Conservation (phyloP, 2,888 invertebrate genomes). For the Agrochola lychnidis region DNA sequence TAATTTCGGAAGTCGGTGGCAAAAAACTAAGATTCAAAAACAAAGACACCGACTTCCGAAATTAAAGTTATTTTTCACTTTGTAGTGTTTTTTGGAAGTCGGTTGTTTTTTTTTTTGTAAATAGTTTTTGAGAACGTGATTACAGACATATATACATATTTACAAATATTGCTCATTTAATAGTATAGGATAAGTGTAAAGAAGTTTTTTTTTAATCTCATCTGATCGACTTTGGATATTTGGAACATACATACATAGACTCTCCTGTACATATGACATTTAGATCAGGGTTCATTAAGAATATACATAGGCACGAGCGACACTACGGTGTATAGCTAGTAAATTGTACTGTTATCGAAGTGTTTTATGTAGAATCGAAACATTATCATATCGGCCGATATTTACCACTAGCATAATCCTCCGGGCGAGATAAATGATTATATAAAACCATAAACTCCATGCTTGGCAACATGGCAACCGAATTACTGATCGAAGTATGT, state of each 20-base stretch:
- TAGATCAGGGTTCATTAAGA: not conserved
- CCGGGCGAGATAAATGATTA: slow-evolving; percentile 14
- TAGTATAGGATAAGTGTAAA: not conserved
- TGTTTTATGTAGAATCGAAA: not conserved
- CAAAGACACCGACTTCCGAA: no score
- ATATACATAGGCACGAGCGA: not conserved
- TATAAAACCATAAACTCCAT: not conserved
- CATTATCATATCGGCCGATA: slow-evolving; percentile 22
- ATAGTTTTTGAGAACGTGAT: no score
- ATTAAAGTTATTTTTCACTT: no score
- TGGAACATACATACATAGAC: not conserved
- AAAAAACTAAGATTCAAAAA: no score
- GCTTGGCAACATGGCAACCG: slow-evolving; percentile 1
- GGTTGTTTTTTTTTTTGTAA: no score
- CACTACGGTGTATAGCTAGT: not conserved
- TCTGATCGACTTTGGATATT: not conserved
- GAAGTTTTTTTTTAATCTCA: not conserved
- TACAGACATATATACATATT: no score
- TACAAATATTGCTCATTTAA: no score
- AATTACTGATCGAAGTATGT: slow-evolving; percentile 9
- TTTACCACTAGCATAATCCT: slow-evolving; percentile 35
- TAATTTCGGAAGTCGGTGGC: no score
- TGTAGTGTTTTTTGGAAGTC: no score
- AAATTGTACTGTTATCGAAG: slow-evolving; percentile 2
- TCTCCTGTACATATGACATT: not conserved